Conservation (phyloP, 2,113 vertebrate genomes). For the Phylloscopus whistleri region DNA sequence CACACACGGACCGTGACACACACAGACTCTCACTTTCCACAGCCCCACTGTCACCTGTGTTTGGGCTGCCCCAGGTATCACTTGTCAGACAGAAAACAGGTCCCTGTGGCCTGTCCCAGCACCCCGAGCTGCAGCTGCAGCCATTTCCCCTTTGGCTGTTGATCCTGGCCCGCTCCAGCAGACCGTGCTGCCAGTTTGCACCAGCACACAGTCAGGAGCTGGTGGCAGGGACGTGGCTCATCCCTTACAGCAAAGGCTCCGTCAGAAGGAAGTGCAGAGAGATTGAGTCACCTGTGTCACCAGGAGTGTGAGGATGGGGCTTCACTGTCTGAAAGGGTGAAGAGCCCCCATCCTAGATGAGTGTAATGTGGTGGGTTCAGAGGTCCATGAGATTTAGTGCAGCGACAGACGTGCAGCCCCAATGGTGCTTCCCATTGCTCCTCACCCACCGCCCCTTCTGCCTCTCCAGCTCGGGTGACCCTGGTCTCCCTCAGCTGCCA, state of each 20-base stretch:
- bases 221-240: background rate
- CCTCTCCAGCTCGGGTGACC: background rate
- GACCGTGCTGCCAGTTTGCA: background rate
- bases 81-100: background rate
- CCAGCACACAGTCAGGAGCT: accelerated
- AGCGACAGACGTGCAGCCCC: accelerated
- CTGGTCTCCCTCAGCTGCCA: background rate
- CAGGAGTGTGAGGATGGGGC: background rate
- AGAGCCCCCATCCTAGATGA: background rate
- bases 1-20: background rate
- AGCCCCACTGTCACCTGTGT: accelerated
- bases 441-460: background rate
- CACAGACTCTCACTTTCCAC: background rate
- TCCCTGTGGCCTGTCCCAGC: background rate
- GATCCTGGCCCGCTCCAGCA: background rate
- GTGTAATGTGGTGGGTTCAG: accelerated
- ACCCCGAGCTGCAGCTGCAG: background rate
- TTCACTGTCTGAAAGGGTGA: background rate
- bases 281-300: background rate
- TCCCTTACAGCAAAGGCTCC: background rate
- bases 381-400: background rate
- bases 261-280: background rate
- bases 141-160: background rate
- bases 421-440: accelerated
- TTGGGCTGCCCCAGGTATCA: background rate